phyloP scores from a whole-genome alignment of 2,113 vertebrate genomes.

The Oreochromis tanganicae region DNA sequence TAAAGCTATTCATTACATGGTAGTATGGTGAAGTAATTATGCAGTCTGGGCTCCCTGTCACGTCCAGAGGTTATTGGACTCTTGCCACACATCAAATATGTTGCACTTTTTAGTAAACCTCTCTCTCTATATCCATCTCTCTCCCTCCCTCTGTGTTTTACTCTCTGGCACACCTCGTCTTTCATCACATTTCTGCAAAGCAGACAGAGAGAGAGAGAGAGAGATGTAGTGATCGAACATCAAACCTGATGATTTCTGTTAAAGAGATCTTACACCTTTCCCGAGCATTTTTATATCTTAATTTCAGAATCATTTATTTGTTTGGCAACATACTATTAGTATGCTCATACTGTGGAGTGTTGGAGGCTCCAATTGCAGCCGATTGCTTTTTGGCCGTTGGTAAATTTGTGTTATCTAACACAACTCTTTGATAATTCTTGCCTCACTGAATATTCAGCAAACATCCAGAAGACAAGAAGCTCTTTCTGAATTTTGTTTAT shows the following conservation, averaged over 20 bases:
- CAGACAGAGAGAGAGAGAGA: neutral
- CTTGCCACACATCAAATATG: slow-evolving; percentile 24
- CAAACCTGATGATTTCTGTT: neutral
- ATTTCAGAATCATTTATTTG: neutral
- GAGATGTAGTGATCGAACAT: neutral
- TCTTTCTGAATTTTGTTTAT: slow-evolving; percentile 28
- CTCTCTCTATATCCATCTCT: neutral
- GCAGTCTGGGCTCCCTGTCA: slow-evolving; percentile 6
- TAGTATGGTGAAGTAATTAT: slow-evolving; percentile 19
- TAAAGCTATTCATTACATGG: slow-evolving; percentile 15
- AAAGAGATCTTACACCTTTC: neutral
- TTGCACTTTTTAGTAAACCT: slow-evolving; percentile 12
- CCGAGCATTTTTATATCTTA: neutral
- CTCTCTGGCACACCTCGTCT: neutral
- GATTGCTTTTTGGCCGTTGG: neutral
- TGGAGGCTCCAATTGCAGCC: neutral
- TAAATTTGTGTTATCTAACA: neutral
- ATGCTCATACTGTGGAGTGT: neutral
- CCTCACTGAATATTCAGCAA: slow-evolving; percentile 3
- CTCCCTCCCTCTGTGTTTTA: neutral
- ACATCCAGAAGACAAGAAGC: slow-evolving; percentile 21
- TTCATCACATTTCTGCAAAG: neutral
- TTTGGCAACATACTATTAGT: slow-evolving; percentile 1
- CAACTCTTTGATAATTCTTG: slow-evolving; percentile 32
- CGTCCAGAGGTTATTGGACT: slow-evolving; percentile 32